Base-by-base conservation (phyloP, 2,888 invertebrate species). In the Ophion slaviceki region DNA sequence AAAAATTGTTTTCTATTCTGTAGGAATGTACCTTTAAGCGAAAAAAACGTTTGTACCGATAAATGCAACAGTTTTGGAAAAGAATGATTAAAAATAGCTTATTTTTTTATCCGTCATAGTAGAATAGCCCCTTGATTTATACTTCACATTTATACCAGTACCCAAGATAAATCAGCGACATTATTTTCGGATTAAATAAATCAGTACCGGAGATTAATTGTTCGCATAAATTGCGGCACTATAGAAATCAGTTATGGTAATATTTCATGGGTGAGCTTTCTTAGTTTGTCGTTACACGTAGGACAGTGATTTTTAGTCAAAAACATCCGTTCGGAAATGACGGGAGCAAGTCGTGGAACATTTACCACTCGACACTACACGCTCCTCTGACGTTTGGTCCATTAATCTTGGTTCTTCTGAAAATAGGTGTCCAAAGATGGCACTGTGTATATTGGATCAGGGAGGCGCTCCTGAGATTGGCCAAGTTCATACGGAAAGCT, bases 391-490 rank as follows among this genome's bases (percentile, higher is more conserved):
- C 75, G 62, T 47, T 68, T 59, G n/a, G 11, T 14, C 81, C 36
- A 81, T 81, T 75, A 81, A 81, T 81, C 81, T 75, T 81, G 47
- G 20, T 64, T 14, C 75, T 40, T 45, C 17, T 45, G 17, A 24
- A 17, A 62, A 61, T 24, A 7, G 74, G 40, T 74, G 59, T 53
- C 53, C 32, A 28, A 28, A 17, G 10, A 24, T 40, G 40, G 20
- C 17, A 36, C 32, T 36, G 14, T 53, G 17, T 68, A 53, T 53
- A 70, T 70, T 70, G 28, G 53, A 53, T 17, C 28, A 8, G 47
- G 14, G 47, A 45, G 47, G 20, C 28, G 47, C 68, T 47, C 20
- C 47, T 68, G 68, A 47, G 45, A 36, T 47, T 24, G 24, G 24
- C 24, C 14, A 47, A 17, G 53, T 14, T 53, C 28, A 28, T 53